Evolutionary conservation across 2,113 vertebrate species (phyloP).

Genomic region (western clawed frog (Xenopus tropicalis)): UCB_Xtro_10.0 CM004451.2:85795501-85796000

Average conservation of each 20-base stretch:
- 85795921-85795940: too few relatives aligned
- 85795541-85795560: conserved; percentile 8
- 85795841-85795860: too few relatives aligned
- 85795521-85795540: background rate
- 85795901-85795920: too few relatives aligned
- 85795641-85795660: conserved; percentile 34
- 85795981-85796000: too few relatives aligned
- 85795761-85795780: conserved; percentile 17
- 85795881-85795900: too few relatives aligned
- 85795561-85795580: background rate
- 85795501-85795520: background rate
- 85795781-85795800: conserved; percentile 15
- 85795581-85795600: conserved; percentile 11
- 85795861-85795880: too few relatives aligned
- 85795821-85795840: too few relatives aligned
- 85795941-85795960: too few relatives aligned
- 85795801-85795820: too few relatives aligned
- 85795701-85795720: conserved; percentile 29
- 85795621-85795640: conserved; percentile 35
- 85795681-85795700: conserved; percentile 31
- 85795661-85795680: conserved; percentile 24
- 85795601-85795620: conserved; percentile 11
- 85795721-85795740: conserved; percentile 33
- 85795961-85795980: too few relatives aligned
- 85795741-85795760: conserved; percentile 25